Evolutionary conservation across 2,797 vertebrate species (phyloP).

Genomic region (Mastacembelus armatus): DNA sequence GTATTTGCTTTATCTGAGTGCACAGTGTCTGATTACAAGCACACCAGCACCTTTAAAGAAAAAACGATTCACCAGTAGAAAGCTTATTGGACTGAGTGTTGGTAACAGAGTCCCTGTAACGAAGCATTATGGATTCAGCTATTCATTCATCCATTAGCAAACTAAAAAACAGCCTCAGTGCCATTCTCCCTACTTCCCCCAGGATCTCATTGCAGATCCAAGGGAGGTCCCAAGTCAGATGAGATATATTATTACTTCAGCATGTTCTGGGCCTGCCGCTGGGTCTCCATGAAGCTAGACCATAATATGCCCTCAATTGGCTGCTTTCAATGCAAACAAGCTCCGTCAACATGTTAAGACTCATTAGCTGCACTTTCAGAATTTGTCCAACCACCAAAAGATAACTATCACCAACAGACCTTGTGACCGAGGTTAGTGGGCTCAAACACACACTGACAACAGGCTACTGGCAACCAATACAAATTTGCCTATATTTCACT

Average conservation of each 20-base stretch:
- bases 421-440: constrained; percentile 3
- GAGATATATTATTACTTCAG: constrained; percentile 21
- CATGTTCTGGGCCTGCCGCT: neutral
- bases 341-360: neutral
- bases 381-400: constrained; percentile 11
- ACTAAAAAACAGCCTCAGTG: neutral
- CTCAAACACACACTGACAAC: neutral
- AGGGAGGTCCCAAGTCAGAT: neutral
- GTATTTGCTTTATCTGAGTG: neutral
- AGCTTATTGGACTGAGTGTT: neutral
- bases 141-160: neutral
- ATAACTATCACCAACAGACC: constrained; percentile 29
- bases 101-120: neutral
- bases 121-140: constrained; percentile 14
- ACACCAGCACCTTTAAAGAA: constrained; percentile 2
- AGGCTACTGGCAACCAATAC: constrained; percentile 15
- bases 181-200: constrained; percentile 2
- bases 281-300: constrained; percentile 9
- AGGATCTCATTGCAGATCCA: constrained; percentile 15
- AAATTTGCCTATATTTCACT: constrained; percentile 5
- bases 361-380: neutral
- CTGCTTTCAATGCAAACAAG: constrained; percentile 32
- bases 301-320: neutral
- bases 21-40: constrained; percentile 4
- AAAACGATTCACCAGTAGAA: neutral